phyloP scores from a whole-genome alignment of 2,113 vertebrate species.

The Aplodontia rufa region DNA sequence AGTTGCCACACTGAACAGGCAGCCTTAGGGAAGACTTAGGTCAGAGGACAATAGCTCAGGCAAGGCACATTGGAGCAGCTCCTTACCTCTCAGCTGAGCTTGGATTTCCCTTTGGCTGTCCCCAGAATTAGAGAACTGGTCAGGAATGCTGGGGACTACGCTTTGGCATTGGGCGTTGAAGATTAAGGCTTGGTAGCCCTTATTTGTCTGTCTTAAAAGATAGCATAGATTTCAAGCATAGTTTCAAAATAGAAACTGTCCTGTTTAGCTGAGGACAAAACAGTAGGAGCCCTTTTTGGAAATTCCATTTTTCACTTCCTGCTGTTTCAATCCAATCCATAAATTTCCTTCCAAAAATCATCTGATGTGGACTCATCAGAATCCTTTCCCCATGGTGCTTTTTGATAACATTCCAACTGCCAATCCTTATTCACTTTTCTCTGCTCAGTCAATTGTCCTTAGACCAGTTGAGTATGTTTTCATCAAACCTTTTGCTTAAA shows the following conservation, averaged over 20 bases:
- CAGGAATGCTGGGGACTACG: not conserved
- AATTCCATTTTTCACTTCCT: not conserved
- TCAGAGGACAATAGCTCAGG: not conserved
- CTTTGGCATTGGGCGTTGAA: not conserved
- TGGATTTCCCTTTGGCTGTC: not conserved
- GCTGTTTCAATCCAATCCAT: not conserved
- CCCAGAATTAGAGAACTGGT: not conserved
- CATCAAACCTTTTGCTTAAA: not conserved
- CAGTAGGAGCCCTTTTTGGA: not conserved
- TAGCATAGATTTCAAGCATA: not conserved
- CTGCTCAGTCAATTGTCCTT: not conserved
- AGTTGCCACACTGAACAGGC: not conserved
- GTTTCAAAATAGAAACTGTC: not conserved
- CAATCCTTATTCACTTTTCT: not conserved
- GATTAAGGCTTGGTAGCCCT: not conserved
- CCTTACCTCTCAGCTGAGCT: not conserved
- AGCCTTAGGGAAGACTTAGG: not conserved
- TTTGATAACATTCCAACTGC: not conserved
- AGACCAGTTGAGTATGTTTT: not conserved
- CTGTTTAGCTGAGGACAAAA: not conserved
- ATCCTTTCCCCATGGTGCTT: not conserved
- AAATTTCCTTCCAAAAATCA: not conserved
- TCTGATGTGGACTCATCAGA: not conserved
- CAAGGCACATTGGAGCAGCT: not conserved
- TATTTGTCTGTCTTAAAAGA: conserved; percentile 15